phyloP scores from a whole-genome alignment of 2,113 vertebrate genomes.

The Opisthocomus hoazin region DNA sequence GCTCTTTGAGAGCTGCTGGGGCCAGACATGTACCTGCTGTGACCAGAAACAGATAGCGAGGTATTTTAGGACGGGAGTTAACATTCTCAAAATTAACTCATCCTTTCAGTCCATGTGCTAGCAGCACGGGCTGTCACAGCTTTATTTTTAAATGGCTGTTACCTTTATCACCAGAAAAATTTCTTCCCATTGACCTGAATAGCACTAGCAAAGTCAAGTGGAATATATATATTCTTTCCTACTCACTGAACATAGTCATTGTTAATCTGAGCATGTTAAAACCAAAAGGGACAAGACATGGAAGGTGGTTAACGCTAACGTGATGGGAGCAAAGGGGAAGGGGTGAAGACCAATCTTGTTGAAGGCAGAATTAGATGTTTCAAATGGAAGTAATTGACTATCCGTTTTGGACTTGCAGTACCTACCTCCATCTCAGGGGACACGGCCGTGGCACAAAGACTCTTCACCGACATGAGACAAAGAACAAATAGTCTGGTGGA shows the following conservation, averaged over 20 bases:
- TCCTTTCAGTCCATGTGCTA: neutral
- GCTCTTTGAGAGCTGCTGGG: neutral
- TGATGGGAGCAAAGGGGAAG: slow-evolving; percentile 1
- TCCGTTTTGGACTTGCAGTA: neutral
- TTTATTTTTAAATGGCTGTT: slow-evolving; percentile 60
- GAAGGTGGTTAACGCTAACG: neutral
- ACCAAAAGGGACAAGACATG: neutral
- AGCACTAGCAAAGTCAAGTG: slow-evolving; percentile 45
- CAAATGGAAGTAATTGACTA: neutral
- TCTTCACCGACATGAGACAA: neutral
- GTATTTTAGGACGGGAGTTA: neutral
- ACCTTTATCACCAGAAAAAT: neutral
- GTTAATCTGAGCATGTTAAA: slow-evolving; percentile 56
- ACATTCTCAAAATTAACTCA: neutral
- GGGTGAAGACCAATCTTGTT: neutral
- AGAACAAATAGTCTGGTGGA: neutral
- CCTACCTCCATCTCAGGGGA: neutral
- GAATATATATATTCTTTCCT: slow-evolving; percentile 38
- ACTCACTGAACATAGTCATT: slow-evolving; percentile 15
- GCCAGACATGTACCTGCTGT: neutral
- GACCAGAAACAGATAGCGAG: neutral
- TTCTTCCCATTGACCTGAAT: slow-evolving; percentile 33
- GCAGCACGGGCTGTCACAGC: neutral
- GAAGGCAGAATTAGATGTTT: neutral
- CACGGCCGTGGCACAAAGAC: rapidly evolving